phyloP scores from a whole-genome alignment of 2,797 vertebrate genomes.

The Coracias cyanogaster region DNA sequence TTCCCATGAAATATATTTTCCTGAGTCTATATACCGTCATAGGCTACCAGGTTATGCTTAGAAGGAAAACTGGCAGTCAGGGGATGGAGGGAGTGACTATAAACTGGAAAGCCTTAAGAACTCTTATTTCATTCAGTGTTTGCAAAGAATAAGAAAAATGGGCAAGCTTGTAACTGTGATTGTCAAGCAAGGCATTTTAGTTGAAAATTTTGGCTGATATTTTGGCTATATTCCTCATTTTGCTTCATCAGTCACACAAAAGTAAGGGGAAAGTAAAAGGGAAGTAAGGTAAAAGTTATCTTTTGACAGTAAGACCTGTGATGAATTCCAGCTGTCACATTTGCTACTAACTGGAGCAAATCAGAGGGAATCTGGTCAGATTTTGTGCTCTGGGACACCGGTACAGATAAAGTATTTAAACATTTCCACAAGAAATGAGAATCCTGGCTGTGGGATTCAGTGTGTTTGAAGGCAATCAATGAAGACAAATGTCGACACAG shows the following conservation, averaged over 20 bases:
- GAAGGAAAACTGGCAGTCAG: neutral
- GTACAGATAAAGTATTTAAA: neutral
- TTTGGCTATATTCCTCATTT: neutral
- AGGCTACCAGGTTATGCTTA: neutral
- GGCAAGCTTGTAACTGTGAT: neutral
- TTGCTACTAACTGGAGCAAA: neutral
- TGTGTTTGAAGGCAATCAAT: neutral
- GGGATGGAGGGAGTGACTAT: neutral
- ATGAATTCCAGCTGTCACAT: neutral
- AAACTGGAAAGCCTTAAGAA: neutral
- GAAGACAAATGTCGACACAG: fast-evolving
- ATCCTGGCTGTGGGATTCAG: neutral
- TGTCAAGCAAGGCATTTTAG: neutral
- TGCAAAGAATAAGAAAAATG: neutral
- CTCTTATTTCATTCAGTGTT: neutral
- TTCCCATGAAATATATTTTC: neutral
- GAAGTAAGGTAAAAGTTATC: neutral
- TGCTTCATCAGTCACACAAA: neutral
- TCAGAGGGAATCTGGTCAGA: neutral
- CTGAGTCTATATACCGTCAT: neutral
- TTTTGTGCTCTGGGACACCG: neutral
- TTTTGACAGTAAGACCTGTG: neutral
- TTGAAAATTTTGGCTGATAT: neutral
- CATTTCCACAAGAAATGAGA: neutral
- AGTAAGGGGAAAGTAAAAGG: neutral